Base-by-base conservation (phyloP, 2,888 invertebrate genomes). In the Molorchus minor region DNA sequence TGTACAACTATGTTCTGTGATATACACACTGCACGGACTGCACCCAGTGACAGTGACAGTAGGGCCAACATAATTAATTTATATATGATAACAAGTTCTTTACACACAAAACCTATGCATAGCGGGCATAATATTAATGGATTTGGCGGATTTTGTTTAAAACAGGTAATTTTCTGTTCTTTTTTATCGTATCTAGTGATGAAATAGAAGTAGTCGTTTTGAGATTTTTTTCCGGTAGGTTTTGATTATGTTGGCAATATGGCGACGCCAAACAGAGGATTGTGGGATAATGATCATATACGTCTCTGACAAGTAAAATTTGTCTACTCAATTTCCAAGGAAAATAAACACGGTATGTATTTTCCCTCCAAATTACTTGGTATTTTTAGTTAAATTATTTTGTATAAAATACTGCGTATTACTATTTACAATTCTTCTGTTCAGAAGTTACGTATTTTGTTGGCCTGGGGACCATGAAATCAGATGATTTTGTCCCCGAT, bases 251-350 rank as follows among this genome's bases (percentile, higher is more conserved):
- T 79, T 79, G 79, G 78, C 72, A 74, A 61, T 65, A 65, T 75
- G 77, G 69, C 74, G 80, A 81, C 80, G 81, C 81, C 75, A 78
- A 75, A 70, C 69, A 76, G 65, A 70, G 79, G 67, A 77, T 78
- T 76, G 72, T 79, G 79, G 79, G 79, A 76, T 72, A 75, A 73
- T n/a, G n/a, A n/a, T 76, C 74, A 80, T 78, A 79, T 77, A 78
- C 75, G 77, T 76, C 73, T 77, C 69, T 79, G 79, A 79, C 78
- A 78, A 78, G 78, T 79, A 74, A 76, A 74, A 73, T 75, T n/a
- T 73, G 73, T 73, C n/a, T 75, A 67, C 69, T 61, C 63, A 74
- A 75, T 77, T 72, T 71, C 68, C 64, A 68, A 71, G 60, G 55
- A 64, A 70, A 75, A 73, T 70, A 73, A 72, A 72, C 70, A 69